Conservation (phyloP, 2,888 invertebrate genomes). For the Chymomyza amoena region DNA sequence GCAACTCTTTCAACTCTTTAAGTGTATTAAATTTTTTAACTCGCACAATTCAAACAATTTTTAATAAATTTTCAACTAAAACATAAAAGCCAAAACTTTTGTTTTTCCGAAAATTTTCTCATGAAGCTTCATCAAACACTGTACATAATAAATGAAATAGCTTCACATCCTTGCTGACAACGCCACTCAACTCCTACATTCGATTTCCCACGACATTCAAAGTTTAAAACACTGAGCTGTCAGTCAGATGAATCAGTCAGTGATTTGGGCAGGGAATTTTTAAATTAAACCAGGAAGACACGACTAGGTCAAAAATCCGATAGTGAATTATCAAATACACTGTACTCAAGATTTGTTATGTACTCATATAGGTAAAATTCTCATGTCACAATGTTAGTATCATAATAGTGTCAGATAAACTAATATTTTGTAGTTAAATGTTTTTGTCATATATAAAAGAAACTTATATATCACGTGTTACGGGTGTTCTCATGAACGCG, state of each 20-base stretch:
- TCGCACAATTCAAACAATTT: not conserved
- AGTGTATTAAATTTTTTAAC: too few relatives aligned
- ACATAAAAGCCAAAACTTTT: constrained; percentile 18
- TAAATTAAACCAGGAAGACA: constrained; percentile 35
- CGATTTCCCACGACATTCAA: not conserved
- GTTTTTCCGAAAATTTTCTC: not conserved
- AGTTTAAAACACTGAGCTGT: constrained; percentile 20
- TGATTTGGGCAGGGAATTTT: constrained; percentile 34
- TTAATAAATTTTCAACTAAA: not conserved
- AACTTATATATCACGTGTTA: too few relatives aligned
- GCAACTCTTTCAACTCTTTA: too few relatives aligned
- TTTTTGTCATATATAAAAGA: too few relatives aligned
- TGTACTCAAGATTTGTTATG: not conserved
- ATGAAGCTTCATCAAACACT: constrained; percentile 7
- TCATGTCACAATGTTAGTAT: too few relatives aligned
- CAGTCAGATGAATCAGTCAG: constrained; percentile 32
- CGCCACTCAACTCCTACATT: not conserved
- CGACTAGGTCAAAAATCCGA: not conserved
- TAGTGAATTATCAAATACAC: not conserved
- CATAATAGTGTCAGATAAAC: too few relatives aligned
- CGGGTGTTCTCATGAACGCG: too few relatives aligned
- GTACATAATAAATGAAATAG: constrained; percentile 4
- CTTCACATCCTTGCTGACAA: constrained; percentile 1
- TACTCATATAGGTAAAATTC: too few relatives aligned
- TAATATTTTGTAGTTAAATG: too few relatives aligned